These are phyloP conservation scores for Pachyseris speciosa DNA, from an alignment of 64 coral and sea anemone genomes.

Conservation along the genomic window DNA sequence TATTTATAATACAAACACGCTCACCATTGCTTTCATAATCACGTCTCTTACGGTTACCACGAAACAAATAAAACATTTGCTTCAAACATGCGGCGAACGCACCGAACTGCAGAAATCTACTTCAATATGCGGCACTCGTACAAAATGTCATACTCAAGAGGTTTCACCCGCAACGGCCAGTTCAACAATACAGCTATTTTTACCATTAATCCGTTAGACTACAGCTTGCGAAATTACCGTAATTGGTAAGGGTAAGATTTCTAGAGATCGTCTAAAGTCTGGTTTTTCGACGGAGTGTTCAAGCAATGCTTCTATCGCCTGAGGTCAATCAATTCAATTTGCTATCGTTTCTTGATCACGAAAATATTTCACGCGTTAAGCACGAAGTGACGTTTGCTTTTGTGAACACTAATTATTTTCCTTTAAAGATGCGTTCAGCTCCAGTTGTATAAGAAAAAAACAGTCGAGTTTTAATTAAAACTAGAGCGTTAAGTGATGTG, in stretches of 20 bases:
- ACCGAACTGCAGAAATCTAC: too few species aligned
- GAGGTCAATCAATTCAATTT: not conserved
- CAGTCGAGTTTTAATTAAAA: conserved; percentile 13
- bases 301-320: too few species aligned
- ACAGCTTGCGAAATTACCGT: not conserved
- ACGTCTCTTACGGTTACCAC: too few species aligned
- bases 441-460: not conserved
- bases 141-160: too few species aligned
- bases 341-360: not conserved
- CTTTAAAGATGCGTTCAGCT: not conserved
- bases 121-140: too few species aligned
- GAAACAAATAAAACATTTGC: too few species aligned
- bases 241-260: not conserved
- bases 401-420: not conserved
- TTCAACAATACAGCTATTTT: too few species aligned
- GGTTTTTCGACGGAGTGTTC: too few species aligned
- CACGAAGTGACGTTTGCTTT: not conserved
- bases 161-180: too few species aligned
- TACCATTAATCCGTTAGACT: not conserved
- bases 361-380: conserved; percentile 9
- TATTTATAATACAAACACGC: not conserved
- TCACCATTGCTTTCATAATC: not conserved
- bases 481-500: not conserved
- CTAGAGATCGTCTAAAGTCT: too few species aligned
- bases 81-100: too few species aligned